A percentile compares a stretch with the other conserved stretches of the same genome.
Evolutionary conservation across 2,888 invertebrate genomes (phyloP).

Genomic region (Augiades crinisus): DNA sequence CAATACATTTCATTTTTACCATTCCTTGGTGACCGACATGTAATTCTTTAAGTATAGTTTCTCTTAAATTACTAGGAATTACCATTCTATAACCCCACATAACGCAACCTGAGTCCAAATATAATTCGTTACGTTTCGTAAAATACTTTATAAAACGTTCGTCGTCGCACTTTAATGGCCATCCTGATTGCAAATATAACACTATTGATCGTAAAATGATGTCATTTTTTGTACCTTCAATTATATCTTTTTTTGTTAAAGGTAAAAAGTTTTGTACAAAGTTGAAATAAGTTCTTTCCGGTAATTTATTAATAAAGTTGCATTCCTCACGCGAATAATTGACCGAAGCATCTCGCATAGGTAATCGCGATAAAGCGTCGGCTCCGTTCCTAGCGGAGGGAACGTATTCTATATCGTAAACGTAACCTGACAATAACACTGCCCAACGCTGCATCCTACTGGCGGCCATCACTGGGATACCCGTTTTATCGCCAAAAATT

Average conservation of each 20-base stretch:
- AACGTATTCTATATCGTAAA: conserved; percentile 26
- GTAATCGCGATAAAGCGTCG: conserved; percentile 20
- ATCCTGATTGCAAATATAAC: conserved; percentile 32
- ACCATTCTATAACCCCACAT: conserved; percentile 32
- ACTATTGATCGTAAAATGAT: too few species aligned
- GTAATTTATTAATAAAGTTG: neutral
- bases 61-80: conserved; percentile 18
- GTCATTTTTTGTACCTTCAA: neutral
- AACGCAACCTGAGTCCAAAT: conserved; percentile 26
- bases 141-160: too few species aligned
- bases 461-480: conserved; percentile 23
- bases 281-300: conserved; percentile 4
- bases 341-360: too few species aligned
- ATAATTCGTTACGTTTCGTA: conserved; percentile 30
- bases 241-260: neutral
- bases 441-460: conserved; percentile 29
- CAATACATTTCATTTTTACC: conserved; percentile 32
- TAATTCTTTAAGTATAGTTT: conserved; percentile 26
- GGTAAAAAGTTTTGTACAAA: conserved; percentile 4
- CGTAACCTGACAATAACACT: conserved; percentile 15
- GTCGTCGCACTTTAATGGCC: too few species aligned
- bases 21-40: conserved; percentile 31
- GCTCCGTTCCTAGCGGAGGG: conserved; percentile 17
- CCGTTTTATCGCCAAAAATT: conserved; percentile 20
- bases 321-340: neutral